Evolutionary conservation across 2,113 vertebrate genomes (phyloP).

Genomic region (Scomber colias): DNA sequence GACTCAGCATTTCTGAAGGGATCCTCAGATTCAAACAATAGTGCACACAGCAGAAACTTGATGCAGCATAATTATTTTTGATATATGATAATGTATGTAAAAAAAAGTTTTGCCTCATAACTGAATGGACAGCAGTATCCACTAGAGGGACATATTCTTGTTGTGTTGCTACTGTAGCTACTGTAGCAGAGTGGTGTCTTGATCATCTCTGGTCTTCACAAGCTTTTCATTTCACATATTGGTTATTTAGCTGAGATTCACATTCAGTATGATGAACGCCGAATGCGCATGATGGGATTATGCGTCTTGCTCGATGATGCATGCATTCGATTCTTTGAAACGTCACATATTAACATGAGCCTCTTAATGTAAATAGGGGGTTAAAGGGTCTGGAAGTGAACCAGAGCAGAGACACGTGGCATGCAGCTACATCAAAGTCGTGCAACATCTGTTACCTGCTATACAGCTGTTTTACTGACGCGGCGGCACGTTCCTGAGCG

Average conservation of each 20-base stretch:
- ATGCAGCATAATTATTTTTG: neutral
- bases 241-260: neutral
- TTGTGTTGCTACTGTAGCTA: neutral
- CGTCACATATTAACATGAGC: neutral
- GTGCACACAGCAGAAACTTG: conserved; percentile 5
- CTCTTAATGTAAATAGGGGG: conserved; percentile 11
- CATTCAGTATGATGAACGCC: neutral
- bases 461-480: conserved; percentile 28
- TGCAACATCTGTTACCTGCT: conserved; percentile 50
- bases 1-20: conserved; percentile 3
- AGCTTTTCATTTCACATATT: neutral
- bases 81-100: neutral
- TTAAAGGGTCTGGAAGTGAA: neutral
- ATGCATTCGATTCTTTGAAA: neutral
- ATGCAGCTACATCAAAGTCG: conserved; percentile 36
- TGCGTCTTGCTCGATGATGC: neutral
- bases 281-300: neutral
- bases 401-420: conserved; percentile 19
- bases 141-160: conserved; percentile 18
- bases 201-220: neutral
- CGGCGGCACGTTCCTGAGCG: neutral
- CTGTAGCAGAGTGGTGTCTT: neutral
- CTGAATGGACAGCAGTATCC: neutral
- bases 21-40: neutral
- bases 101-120: neutral